Percentiles rank a stretch among this genome's conserved stretches.
Conservation (phyloP, 2,113 vertebrate species). For the Hydropotes inermis region DNA sequence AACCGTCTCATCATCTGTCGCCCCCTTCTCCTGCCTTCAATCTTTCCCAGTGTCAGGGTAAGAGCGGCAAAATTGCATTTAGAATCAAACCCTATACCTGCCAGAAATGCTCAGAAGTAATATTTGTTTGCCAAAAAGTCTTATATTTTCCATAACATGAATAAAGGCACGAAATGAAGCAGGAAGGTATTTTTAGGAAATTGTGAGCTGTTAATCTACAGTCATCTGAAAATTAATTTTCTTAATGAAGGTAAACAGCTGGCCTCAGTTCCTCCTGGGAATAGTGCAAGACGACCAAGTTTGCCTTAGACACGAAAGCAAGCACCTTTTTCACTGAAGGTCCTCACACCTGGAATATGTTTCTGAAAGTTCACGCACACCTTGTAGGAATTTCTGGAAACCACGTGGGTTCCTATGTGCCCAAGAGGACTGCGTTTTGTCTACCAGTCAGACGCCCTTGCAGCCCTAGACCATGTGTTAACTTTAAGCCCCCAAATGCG, state of each 20-base stretch:
- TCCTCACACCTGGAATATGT: background rate
- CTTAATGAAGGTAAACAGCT: background rate
- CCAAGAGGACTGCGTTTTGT: background rate
- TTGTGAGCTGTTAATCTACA: background rate
- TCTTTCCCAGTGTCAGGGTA: background rate
- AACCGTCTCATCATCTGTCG: background rate
- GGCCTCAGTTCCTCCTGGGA: background rate
- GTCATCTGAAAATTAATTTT: background rate
- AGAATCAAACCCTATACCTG: background rate
- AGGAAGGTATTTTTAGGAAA: background rate
- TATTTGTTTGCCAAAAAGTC: background rate
- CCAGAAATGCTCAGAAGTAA: background rate
- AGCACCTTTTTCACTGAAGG: background rate
- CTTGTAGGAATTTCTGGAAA: background rate
- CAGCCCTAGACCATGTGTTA: background rate
- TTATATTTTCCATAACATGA: background rate
- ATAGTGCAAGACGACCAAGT: background rate
- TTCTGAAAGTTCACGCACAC: background rate
- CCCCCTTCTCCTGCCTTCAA: background rate
- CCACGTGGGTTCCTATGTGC: fast-evolving
- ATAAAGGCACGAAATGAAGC: background rate
- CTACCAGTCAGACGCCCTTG: background rate
- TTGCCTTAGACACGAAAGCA: background rate
- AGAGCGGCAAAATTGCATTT: background rate
- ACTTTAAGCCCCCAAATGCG: too few relatives aligned